Evolutionary conservation across 2,888 invertebrate genomes (phyloP).

Genomic region (Drosophila meridionalis): DNA sequence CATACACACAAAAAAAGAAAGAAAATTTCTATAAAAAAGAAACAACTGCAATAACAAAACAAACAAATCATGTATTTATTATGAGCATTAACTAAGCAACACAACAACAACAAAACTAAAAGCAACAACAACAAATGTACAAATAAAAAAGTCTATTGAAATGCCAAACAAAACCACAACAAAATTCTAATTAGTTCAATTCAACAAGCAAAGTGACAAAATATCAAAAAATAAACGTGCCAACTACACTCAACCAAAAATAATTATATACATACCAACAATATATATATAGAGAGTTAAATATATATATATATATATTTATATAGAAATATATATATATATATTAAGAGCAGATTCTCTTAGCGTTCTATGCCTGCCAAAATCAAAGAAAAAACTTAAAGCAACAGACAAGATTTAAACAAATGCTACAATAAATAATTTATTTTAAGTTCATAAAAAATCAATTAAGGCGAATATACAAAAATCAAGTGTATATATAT

Average conservation of each 20-base stretch:
- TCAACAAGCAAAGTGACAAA: slow-evolving; percentile 25
- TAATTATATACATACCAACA: slow-evolving; percentile 32
- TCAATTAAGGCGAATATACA: slow-evolving; percentile 19
- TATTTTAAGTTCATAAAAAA: slow-evolving; percentile 9
- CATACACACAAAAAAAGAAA: not conserved
- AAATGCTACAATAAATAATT: slow-evolving; percentile 29
- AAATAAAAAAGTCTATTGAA: slow-evolving; percentile 24
- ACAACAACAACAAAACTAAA: slow-evolving; percentile 1
- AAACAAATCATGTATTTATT: slow-evolving; percentile 42
- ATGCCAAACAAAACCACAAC: slow-evolving; percentile 26
- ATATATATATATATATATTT: not conserved
- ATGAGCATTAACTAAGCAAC: slow-evolving; percentile 27
- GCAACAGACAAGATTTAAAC: slow-evolving; percentile 15
- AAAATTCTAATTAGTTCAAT: slow-evolving; percentile 21
- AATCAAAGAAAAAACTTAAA: not conserved
- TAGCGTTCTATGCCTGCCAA: not conserved
- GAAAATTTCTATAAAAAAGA: slow-evolving; percentile 10
- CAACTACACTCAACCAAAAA: slow-evolving; percentile 39
- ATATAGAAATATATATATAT: slow-evolving; percentile 11
- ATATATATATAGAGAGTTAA: slow-evolving; percentile 8
- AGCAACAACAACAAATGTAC: slow-evolving; percentile 23
- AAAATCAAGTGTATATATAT: slow-evolving; percentile 13
- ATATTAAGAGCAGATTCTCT: slow-evolving; percentile 9
- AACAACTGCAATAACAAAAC: slow-evolving; percentile 17
- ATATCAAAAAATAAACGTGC: slow-evolving; percentile 28